Evolutionary conservation across 2,888 invertebrate genomes (phyloP).

Genomic region (Chouioia cunea): DNA sequence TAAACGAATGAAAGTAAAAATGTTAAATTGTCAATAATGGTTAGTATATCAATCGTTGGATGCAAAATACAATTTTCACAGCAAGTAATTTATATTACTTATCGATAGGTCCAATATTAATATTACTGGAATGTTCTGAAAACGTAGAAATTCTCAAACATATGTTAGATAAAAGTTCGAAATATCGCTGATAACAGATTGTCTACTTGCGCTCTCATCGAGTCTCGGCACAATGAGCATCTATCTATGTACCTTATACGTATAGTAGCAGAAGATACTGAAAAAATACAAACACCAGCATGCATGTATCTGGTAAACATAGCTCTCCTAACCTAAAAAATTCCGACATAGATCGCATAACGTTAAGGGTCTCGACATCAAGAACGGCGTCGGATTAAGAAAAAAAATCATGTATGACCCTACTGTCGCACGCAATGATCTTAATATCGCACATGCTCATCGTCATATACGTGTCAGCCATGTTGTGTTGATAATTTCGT

Average conservation of each 20-base stretch:
- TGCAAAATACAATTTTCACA: no score
- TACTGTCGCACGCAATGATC: no score
- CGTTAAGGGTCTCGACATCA: no score
- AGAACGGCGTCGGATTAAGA: no score
- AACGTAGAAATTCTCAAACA: constrained; percentile 2
- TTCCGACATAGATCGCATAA: not conserved
- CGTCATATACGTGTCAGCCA: constrained; percentile 21
- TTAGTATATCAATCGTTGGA: no score
- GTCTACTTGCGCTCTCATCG: not conserved
- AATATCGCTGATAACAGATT: not conserved
- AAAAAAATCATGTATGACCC: no score
- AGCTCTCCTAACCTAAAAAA: constrained; percentile 50
- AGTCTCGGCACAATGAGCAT: not conserved
- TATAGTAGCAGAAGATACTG: constrained; percentile 15
- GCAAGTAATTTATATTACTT: no score
- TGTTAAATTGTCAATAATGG: no score
- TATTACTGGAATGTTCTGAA: no score
- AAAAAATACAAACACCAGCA: constrained; percentile 52
- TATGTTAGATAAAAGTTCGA: not conserved
- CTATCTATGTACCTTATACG: not conserved
- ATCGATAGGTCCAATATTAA: no score
- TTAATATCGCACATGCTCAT: no score
- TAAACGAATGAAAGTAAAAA: no score
- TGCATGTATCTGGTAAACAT: constrained; percentile 51
- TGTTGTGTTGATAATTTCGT: constrained; percentile 42